Evolutionary conservation across 2,113 vertebrate species (phyloP), one percentile per base, ranked within the genome.

Genomic region (Cnemophilus loriae): DNA sequence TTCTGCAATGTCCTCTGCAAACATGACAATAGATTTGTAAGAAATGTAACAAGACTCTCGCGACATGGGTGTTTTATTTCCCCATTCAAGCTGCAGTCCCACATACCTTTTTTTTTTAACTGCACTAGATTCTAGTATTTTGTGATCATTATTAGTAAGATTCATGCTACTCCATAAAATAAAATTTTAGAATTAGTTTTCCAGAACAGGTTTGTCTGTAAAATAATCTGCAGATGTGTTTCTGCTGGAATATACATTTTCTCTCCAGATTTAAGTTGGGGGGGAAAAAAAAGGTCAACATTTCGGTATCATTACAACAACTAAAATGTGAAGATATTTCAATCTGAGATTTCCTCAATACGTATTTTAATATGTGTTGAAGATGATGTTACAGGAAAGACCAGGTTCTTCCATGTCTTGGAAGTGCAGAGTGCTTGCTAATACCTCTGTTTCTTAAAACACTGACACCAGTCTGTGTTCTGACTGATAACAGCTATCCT

Each of bases 171-270:
- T 77, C 46, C 50, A 57, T 76, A 19, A 84, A 96, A 89, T 46
- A 28, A 64, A 37, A 53, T 84, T 84, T 89, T 70, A 53, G n/a
- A 63, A 82, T 84, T 87, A 50, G 59, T 90, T 95, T 91, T 81
- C 30, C 52, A 49, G 59, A 44, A 50, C 13, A 46, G 11, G 24
- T 77, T 84, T 89, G 22, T 73, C 57, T 60, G 28, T 44, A 41
- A 63, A 55, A 65, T 50, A 92, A 60, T 42, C 44, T 44, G 47
- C 75, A 83, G 61, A 23, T 49, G 60, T 75, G 16, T 46, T 80
- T 95, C 49, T 87, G 19, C 73, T 93, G 64, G 47, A 81, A 55
- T 35, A 64, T 6, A 55, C 9, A n/a, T 84, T 78, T 83, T 83
- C 24, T 84, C 15, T 70, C 13, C 30, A 47, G 27, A 28, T 39